Evolutionary conservation across 2,113 vertebrate species (phyloP).

Genomic region (Cebidichthys violaceus): DNA sequence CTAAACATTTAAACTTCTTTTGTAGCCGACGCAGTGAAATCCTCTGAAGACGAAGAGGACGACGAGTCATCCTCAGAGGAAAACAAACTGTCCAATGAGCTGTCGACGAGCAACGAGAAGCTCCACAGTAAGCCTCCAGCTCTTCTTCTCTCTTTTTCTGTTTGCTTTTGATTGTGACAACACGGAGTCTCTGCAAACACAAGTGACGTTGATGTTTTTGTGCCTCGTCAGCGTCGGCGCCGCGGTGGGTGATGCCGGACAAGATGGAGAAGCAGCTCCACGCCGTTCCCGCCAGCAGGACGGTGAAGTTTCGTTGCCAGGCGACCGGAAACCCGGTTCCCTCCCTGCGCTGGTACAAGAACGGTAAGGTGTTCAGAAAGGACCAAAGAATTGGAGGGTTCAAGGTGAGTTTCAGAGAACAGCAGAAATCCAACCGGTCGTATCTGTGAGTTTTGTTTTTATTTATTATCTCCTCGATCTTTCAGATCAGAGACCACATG

Average conservation of each 20-base stretch:
- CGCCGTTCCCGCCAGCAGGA: conserved; percentile 88
- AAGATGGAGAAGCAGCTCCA: conserved; percentile 95
- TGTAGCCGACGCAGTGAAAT: conserved; percentile 85
- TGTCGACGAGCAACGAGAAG: conserved; percentile 74
- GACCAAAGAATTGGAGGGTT: conserved; percentile 94
- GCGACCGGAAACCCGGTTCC: conserved; percentile 89
- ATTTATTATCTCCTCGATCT: background rate
- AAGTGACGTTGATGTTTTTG: background rate
- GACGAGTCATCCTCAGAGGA: conserved; percentile 94
- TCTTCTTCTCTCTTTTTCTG: conserved; percentile 31
- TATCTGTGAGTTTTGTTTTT: background rate
- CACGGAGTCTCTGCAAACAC: background rate
- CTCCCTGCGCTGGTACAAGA: conserved; percentile 91
- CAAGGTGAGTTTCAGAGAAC: conserved; percentile 82
- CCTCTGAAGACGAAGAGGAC: conserved; percentile 92
- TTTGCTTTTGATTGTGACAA: background rate
- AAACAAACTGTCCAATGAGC: conserved; percentile 80
- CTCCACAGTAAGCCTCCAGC: conserved; percentile 66
- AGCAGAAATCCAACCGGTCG: background rate
- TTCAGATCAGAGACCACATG: conserved; percentile 89
- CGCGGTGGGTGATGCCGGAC: conserved; percentile 90
- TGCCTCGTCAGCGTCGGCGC: conserved; percentile 80
- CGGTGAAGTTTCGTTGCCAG: conserved; percentile 91
- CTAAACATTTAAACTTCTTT: background rate
- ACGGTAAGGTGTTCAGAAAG: conserved; percentile 90